Conservation (phyloP, 1,140 invertebrate species). For the Paraescarpia echinospica region DNA sequence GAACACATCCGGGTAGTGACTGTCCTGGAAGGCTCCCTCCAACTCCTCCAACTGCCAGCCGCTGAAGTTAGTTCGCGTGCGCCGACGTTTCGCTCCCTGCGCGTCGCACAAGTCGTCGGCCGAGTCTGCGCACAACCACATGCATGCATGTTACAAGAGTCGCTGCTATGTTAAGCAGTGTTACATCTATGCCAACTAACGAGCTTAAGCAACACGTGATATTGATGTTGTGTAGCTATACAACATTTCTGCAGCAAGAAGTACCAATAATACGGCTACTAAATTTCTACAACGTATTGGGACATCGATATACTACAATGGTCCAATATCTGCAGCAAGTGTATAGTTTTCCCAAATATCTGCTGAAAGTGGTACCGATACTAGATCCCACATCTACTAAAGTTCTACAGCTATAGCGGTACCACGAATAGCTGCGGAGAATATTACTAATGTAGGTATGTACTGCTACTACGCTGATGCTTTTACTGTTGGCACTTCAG, state of each 20-base stretch:
- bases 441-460: no score
- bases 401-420: no score
- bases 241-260: not conserved
- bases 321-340: no score
- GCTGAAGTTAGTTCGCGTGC: constrained; percentile 54
- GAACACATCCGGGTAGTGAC: constrained; percentile 56
- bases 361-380: no score
- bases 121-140: not conserved
- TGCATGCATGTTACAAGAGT: not conserved
- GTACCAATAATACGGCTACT: not conserved
- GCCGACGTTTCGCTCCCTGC: constrained; percentile 22
- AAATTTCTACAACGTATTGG: no score
- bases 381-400: no score
- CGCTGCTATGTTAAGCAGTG: no score
- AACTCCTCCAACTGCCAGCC: constrained; percentile 50
- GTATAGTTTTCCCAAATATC: no score
- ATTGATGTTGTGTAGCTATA: not conserved
- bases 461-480: no score
- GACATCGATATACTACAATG: no score
- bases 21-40: constrained; percentile 50
- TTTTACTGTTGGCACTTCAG: not conserved
- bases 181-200: no score
- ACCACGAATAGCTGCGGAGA: no score
- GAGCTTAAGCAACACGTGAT: not conserved
- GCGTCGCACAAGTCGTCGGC: not conserved